Percentiles rank a stretch among this genome's conserved stretches.
Conservation (phyloP, 1,140 invertebrate species). For the Zaprionus tsacasi region DNA sequence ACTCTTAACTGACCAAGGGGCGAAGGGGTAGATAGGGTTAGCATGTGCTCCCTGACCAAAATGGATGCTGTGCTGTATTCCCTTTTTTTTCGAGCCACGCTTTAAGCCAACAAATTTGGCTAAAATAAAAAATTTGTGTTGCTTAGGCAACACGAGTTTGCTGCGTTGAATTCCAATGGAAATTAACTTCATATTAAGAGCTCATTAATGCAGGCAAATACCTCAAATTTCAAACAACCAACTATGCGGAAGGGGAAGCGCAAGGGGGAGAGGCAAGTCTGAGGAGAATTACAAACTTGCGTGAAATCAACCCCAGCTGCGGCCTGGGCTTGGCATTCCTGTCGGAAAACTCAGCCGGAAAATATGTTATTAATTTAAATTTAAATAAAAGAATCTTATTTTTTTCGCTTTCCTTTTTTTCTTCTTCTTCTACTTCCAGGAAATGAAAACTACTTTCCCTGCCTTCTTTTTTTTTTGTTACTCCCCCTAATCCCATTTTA, state of each 20-base stretch:
- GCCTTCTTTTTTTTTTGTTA: not conserved
- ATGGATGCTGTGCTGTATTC: slow-evolving; percentile 49
- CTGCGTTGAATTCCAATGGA: slow-evolving; percentile 54
- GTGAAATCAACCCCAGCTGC: not conserved
- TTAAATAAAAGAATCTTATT: slow-evolving; percentile 73
- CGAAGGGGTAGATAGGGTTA: not conserved
- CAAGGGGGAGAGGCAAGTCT: not conserved
- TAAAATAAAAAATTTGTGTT: slow-evolving; percentile 19
- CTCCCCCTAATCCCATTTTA: not conserved
- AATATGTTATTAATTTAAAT: slow-evolving; percentile 83
- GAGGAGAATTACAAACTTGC: slow-evolving; percentile 18
- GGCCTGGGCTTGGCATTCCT: slow-evolving; percentile 51
- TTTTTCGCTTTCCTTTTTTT: slow-evolving; percentile 17
- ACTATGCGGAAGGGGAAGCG: slow-evolving; percentile 7
- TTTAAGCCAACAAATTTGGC: slow-evolving; percentile 9
- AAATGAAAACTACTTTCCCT: slow-evolving; percentile 69
- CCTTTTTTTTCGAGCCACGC: slow-evolving; percentile 44
- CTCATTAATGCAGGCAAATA: slow-evolving; percentile 65
- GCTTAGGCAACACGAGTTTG: not conserved
- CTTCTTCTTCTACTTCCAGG: slow-evolving; percentile 19
- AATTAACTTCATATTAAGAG: slow-evolving; percentile 71
- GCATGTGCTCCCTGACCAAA: slow-evolving; percentile 40
- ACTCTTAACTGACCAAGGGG: slow-evolving; percentile 56
- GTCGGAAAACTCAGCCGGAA: slow-evolving; percentile 55
- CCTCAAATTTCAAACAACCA: slow-evolving; percentile 27